Evolutionary conservation across 2,797 vertebrate species (phyloP), one percentile per base, ranked within the genome.

Genomic region (Adelosebastes latens): DNA sequence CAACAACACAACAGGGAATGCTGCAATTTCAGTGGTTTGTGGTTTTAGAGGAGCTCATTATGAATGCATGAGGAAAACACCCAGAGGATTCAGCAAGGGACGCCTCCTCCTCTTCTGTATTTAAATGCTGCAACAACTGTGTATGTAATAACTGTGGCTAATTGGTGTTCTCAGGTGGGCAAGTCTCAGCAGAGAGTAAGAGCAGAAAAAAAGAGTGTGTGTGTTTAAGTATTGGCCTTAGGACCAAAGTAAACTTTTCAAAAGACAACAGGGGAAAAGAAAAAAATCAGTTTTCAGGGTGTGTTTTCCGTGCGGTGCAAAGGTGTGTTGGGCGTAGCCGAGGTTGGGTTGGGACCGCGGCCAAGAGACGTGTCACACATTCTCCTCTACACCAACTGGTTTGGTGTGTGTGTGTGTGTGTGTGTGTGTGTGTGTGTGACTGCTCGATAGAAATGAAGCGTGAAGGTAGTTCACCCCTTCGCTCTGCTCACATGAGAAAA

Each of bases 281-380:
- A 81, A 72, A 66, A 8, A 11, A 36, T 25, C 20, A 49, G 25
- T 64, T 39, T 75, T 69, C 32, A 81, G 71, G 79, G 81, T 79
- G 89, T 87, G 86, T 86, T 69, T 81, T 49, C 16, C 13, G 5
- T 36, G 20, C 55, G 62, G 34, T 82, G 63, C 39, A 36, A 77
- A 74, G 52, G 88, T 90, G 84, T 80, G 77, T 68, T 29, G 84
- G 87, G 90, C 6, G 90, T 93, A 80, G 82, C 58, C 55, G 4
- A 68, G 64, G 81, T 77, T 72, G 72, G 77, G 62, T 67, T 66
- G 61, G 24, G 70, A 49, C 52, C 13, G 59, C 22, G 70, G 49
- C 55, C 13, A 36, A 60, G 69, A 2, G 55, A 65, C 13, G 2
- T 72, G 46, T 67, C 55, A 39, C 49, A 82, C 52, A 52, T 58